Evolutionary conservation across 2,113 vertebrate genomes (phyloP).

Genomic region (Leptobrachium ailaonicum): DNA sequence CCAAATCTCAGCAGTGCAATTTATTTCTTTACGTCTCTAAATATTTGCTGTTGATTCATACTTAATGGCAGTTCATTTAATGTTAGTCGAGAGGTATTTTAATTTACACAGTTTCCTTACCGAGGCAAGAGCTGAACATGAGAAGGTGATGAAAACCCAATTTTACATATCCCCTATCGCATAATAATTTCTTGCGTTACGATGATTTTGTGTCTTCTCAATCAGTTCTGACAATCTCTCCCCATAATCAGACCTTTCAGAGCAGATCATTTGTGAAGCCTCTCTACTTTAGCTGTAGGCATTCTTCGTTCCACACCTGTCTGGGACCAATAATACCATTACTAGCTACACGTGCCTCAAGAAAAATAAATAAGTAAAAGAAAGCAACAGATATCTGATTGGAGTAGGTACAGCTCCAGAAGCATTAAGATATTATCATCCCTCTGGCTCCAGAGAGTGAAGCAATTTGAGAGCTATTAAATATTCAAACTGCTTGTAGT

Average conservation of each 20-base stretch:
- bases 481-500: slow-evolving; percentile 17
- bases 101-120: slow-evolving; percentile 30
- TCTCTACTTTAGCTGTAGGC: slow-evolving; percentile 16
- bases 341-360: not conserved
- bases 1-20: slow-evolving; percentile 31
- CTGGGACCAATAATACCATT: slow-evolving; percentile 19
- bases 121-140: not conserved
- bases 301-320: slow-evolving; percentile 18
- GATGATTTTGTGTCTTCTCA: slow-evolving; percentile 14
- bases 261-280: not conserved
- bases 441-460: slow-evolving; percentile 16
- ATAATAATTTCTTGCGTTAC: slow-evolving; percentile 23
- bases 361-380: not conserved
- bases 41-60: slow-evolving; percentile 42
- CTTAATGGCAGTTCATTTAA: slow-evolving; percentile 42
- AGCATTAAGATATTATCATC: slow-evolving; percentile 13
- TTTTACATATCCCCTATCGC: slow-evolving; percentile 9
- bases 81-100: slow-evolving; percentile 33
- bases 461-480: slow-evolving; percentile 21
- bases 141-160: slow-evolving; percentile 1
- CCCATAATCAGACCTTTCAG: slow-evolving; percentile 11
- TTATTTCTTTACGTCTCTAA: slow-evolving; percentile 39
- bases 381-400: slow-evolving; percentile 22
- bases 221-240: slow-evolving; percentile 24
- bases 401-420: not conserved